A percentile compares a stretch with the other conserved stretches of the same genome.
Evolutionary conservation across 2,888 invertebrate genomes (phyloP).

Genomic region (Cryptus armator): DNA sequence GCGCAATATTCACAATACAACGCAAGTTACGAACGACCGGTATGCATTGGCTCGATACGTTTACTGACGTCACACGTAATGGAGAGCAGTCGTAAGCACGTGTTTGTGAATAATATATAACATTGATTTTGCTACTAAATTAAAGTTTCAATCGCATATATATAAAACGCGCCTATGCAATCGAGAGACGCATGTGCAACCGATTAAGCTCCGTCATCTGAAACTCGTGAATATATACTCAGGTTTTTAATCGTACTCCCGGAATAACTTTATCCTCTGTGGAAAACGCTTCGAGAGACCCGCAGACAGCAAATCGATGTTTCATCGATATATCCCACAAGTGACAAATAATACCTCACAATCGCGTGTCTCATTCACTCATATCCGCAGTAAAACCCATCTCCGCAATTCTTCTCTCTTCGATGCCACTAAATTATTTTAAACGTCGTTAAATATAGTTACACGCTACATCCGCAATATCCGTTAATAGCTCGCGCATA

Average conservation of each 20-base stretch:
- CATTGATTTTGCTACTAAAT: conserved; percentile 30
- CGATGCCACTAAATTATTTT: conserved; percentile 17
- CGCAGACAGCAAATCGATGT: neutral
- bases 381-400: neutral
- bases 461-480: neutral
- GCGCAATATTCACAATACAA: neutral
- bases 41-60: conserved; percentile 3
- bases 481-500: conserved; percentile 23
- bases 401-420: neutral
- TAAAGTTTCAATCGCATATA: neutral
- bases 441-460: neutral
- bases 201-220: neutral
- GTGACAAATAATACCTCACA: neutral
- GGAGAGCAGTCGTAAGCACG: neutral
- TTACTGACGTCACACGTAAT: neutral
- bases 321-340: neutral
- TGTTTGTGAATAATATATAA: neutral
- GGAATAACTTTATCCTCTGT: neutral
- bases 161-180: conserved; percentile 5
- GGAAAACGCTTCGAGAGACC: neutral
- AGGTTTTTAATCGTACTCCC: conserved; percentile 1
- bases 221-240: neutral
- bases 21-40: neutral
- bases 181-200: neutral
- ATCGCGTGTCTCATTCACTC: neutral